Base-by-base conservation (phyloP, 2,888 invertebrate genomes). In the Xestia c-nigrum region DNA sequence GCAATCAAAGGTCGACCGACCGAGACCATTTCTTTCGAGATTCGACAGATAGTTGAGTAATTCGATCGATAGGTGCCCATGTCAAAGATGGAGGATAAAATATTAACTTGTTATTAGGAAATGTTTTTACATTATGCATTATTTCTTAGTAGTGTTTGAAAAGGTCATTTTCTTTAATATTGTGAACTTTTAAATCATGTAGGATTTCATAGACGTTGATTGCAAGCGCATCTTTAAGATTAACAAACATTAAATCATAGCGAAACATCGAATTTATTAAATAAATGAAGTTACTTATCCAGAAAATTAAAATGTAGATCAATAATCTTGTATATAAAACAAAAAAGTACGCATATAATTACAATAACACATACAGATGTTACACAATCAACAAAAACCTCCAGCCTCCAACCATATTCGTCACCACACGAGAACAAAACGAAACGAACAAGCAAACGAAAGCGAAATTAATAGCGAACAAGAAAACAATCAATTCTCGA, bases 1-100 rank as follows among this genome's bases (percentile, higher is more conserved):
- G 91, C 91, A 92, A 91, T 91, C 92, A 92, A 91, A 92, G 91
- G 89, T 89, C 89, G 90, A 81, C 88, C 89, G 89, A 89, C 89
- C 91, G 90, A 87, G 85, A 90, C 91, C 89, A 88, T 89, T 91
- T 89, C 90, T 88, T 89, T 83, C 47, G 82, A 90, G 87, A 87
- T 84, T 87, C 87, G 86, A 87, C 89, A 76, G 86, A 85, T 86
- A 77, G 79, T 84, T 77, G 78, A 74, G 81, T 74, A 85, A 84
- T 75, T 65, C 38, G 65, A 80, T 72, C 72, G 65, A 75, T 68
- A 31, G 75, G 73, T 71, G 64, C 40, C 38, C 67, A 50, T 74
- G 82, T 85, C 76, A 46, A 75, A 75, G 83, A 85, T 81, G 46
- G 31, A 65, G 10, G 31, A 75, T 70, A 65, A 57, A 76, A 64